These are phyloP conservation scores for Halyomorpha halys DNA, from an alignment of 1,140 invertebrate genomes.

Conservation along the genomic window DNA sequence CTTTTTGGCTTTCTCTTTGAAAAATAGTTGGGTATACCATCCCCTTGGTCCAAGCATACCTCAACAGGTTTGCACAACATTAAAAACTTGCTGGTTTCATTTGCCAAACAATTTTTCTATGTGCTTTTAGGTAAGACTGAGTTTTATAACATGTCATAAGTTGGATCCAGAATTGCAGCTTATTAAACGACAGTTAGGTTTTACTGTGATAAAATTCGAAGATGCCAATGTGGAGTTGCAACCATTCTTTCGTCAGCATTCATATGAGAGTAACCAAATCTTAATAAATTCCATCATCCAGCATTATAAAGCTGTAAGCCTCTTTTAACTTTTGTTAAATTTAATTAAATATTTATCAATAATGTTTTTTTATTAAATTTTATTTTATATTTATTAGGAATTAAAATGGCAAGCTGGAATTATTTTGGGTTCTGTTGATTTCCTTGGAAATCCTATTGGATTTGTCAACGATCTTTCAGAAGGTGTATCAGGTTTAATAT, in stretches of 20 bases:
- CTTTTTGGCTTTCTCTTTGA: too few species aligned
- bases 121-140: slow-evolving; percentile 57
- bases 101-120: too few species aligned
- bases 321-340: neutral
- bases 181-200: slow-evolving; percentile 75
- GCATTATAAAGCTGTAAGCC: slow-evolving; percentile 30
- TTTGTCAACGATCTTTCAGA: slow-evolving; percentile 92
- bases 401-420: slow-evolving; percentile 89
- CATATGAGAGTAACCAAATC: slow-evolving; percentile 78
- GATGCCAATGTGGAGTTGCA: slow-evolving; percentile 88
- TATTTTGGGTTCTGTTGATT: slow-evolving; percentile 93
- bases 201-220: slow-evolving; percentile 90
- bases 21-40: too few species aligned
- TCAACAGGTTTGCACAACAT: too few species aligned
- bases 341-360: neutral
- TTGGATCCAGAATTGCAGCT: slow-evolving; percentile 59
- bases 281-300: slow-evolving; percentile 50
- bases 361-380: neutral
- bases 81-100: too few species aligned
- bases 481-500: slow-evolving; percentile 82
- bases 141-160: slow-evolving; percentile 74
- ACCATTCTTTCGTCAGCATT: slow-evolving; percentile 70
- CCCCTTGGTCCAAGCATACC: too few species aligned
- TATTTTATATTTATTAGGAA: slow-evolving; percentile 46
- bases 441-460: slow-evolving; percentile 92